Conservation (phyloP, 2,113 vertebrate species). For the Taxidea taxus region DNA sequence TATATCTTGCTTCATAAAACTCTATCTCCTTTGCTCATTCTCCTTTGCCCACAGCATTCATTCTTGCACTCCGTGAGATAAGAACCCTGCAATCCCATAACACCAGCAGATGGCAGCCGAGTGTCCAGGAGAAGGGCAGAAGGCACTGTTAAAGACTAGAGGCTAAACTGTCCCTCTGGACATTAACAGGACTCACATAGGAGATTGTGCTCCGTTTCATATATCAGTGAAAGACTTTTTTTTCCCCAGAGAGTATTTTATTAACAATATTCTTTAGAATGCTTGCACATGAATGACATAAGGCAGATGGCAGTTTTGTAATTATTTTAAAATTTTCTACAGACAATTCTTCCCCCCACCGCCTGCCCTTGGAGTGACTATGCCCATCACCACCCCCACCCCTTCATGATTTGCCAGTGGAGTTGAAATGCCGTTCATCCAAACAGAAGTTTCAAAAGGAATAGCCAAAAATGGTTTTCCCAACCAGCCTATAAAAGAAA, state of each 20-base stretch:
- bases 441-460: background rate
- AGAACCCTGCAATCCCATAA: background rate
- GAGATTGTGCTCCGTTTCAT: background rate
- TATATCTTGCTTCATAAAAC: background rate
- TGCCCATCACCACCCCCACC: background rate
- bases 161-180: rapidly evolving
- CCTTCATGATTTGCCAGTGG: background rate
- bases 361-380: too few species aligned
- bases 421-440: background rate
- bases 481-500: background rate
- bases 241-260: background rate
- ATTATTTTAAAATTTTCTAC: background rate
- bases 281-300: background rate
- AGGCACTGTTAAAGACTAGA: too few species aligned
- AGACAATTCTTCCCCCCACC: background rate
- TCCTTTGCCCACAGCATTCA: background rate
- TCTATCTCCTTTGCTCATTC: background rate
- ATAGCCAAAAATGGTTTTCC: background rate
- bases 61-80: background rate
- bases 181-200: background rate
- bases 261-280: background rate
- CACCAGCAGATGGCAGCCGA: slow-evolving; percentile 52
- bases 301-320: background rate
- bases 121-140: background rate
- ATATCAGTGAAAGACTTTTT: background rate